Conservation (phyloP, 2,797 vertebrate species). For the Ptychadena robeensis region DNA sequence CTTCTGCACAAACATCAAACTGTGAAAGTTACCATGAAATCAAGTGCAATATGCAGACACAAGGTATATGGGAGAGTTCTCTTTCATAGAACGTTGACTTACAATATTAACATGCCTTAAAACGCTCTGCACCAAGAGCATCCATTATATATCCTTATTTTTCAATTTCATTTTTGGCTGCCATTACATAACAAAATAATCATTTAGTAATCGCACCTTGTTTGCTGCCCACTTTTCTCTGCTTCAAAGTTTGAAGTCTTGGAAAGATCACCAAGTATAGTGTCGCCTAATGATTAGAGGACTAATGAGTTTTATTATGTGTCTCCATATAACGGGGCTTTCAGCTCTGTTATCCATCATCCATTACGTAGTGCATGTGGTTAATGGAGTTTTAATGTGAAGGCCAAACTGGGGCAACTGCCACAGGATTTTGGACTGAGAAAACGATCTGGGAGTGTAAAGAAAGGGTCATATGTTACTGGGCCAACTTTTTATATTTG, state of each 20-base stretch:
- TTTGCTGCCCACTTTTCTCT: background rate
- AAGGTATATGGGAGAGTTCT: too few species aligned
- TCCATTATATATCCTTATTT: background rate
- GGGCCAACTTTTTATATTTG: background rate
- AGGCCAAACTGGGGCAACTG: background rate
- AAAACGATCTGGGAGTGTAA: background rate
- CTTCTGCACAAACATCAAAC: too few species aligned
- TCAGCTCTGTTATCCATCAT: background rate
- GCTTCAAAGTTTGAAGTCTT: constrained; percentile 20
- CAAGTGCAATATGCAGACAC: too few species aligned
- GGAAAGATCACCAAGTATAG: background rate
- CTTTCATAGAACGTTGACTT: background rate
- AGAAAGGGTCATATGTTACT: background rate
- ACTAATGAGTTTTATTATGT: constrained; percentile 11
- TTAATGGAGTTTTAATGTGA: background rate
- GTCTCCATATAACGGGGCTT: background rate
- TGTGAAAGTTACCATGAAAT: too few species aligned
- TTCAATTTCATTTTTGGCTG: background rate
- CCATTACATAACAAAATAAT: constrained; percentile 17
- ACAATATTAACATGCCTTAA: background rate
- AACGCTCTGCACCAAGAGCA: background rate
- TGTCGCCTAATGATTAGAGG: constrained; percentile 8
- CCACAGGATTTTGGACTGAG: background rate
- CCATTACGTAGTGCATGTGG: background rate
- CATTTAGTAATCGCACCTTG: constrained; percentile 5